These are phyloP conservation scores for Peromyscus melanophrys DNA, from an alignment of 2,797 vertebrate species.

Conservation along the genomic window DNA sequence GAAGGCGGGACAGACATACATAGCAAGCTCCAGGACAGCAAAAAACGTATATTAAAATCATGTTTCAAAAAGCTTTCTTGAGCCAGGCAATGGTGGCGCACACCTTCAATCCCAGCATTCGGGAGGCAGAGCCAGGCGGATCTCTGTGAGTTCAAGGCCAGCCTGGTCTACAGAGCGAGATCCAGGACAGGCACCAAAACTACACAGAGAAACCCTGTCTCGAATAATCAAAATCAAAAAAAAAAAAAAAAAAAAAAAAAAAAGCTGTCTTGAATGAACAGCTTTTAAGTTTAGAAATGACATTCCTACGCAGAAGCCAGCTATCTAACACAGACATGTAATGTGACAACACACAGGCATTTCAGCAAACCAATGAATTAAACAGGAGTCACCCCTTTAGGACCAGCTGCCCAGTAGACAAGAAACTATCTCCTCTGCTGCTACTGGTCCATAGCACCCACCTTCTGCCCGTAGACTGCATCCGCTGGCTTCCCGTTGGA, in stretches of 20 bases:
- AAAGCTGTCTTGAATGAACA: background rate
- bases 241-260: no score
- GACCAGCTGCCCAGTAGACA: background rate
- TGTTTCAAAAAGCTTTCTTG: background rate
- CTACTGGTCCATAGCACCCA: slow-evolving; percentile 87
- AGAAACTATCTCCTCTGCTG: background rate
- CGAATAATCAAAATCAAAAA: no score
- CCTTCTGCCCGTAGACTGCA: slow-evolving; percentile 97
- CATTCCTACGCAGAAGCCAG: slow-evolving; percentile 1
- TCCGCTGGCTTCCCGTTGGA: slow-evolving; percentile 96
- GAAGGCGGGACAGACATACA: background rate
- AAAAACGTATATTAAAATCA: background rate
- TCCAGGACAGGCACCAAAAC: no score
- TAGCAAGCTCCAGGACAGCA: background rate
- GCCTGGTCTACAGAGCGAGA: no score
- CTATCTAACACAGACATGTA: background rate
- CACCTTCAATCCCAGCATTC: no score
- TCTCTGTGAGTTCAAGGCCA: no score
- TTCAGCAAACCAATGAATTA: slow-evolving; percentile 27
- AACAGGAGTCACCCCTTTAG: background rate
- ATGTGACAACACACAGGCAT: background rate
- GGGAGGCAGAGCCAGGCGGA: no score
- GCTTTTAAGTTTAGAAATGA: background rate
- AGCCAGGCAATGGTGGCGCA: no score
- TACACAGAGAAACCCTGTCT: no score